A percentile compares a stretch with the other conserved stretches of the same genome.
Evolutionary conservation across 2,113 vertebrate species (phyloP).

Genomic region (Ictalurus punctatus): DNA sequence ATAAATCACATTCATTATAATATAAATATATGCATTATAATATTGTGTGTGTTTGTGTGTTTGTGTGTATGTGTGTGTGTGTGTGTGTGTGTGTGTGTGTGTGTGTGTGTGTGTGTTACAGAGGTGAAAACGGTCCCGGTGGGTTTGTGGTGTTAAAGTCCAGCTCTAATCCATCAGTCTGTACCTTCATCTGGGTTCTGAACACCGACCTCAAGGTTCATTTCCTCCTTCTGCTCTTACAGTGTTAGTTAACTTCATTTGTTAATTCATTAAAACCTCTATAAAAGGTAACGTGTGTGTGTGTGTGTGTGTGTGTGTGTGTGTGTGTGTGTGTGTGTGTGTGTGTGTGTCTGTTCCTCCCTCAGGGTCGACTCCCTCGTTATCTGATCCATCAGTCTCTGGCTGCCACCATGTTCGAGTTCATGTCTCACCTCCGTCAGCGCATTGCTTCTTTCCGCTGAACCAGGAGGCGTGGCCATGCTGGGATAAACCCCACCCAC

Average conservation of each 20-base stretch:
- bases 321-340: not conserved
- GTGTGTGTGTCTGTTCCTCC: not conserved
- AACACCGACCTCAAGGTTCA: conserved; percentile 95
- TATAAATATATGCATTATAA: not conserved
- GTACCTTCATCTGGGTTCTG: conserved; percentile 96
- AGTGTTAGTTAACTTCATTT: not conserved
- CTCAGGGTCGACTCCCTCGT: conserved; percentile 89
- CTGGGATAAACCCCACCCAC: not conserved
- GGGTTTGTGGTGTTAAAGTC: conserved; percentile 92
- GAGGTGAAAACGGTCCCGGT: conserved; percentile 93
- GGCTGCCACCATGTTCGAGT: conserved; percentile 96
- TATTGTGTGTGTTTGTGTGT: no score
- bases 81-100: conserved; percentile 15
- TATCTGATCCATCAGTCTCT: conserved; percentile 97
- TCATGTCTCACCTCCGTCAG: conserved; percentile 87
- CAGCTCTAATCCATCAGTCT: conserved; percentile 83
- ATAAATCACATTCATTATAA: not conserved
- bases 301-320: conserved; percentile 9
- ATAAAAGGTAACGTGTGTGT: not conserved
- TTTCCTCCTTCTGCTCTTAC: not conserved
- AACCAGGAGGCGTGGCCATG: not conserved
- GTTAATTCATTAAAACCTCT: not conserved
- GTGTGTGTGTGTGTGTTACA: conserved; percentile 56
- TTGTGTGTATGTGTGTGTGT: conserved; percentile 19
- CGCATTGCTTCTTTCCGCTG: conserved; percentile 64